Evolutionary conservation across 2,888 invertebrate genomes (phyloP).

Genomic region (Heteromyza rotundicornis): DNA sequence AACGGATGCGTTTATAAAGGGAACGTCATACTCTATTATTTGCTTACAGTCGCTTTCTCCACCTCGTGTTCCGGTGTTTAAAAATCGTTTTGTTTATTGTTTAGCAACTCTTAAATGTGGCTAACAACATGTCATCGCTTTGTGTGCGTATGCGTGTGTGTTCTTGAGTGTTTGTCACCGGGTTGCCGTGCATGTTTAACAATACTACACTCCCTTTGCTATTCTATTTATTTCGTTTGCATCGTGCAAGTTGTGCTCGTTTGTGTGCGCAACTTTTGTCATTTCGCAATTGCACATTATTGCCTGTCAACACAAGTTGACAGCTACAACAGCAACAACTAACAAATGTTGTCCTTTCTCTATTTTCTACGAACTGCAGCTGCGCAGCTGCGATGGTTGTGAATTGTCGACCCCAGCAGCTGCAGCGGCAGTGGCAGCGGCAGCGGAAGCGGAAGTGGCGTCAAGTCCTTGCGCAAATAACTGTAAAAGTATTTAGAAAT

Average conservation of each 20-base stretch:
- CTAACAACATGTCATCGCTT: too few relatives aligned
- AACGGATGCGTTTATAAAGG: not conserved
- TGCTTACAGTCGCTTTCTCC: not conserved
- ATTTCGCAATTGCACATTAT: constrained; percentile 2
- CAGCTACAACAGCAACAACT: not conserved
- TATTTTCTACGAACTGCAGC: too few relatives aligned
- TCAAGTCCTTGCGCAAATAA: not conserved
- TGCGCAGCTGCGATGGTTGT: too few relatives aligned
- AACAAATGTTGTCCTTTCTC: too few relatives aligned
- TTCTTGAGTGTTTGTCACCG: too few relatives aligned
- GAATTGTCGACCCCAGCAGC: not conserved
- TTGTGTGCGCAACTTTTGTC: not conserved
- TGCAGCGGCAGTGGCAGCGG: too few relatives aligned
- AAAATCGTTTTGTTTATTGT: too few relatives aligned
- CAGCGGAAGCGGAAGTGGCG: not conserved
- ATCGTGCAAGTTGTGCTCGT: not conserved
- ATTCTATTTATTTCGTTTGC: not conserved
- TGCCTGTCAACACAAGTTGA: not conserved
- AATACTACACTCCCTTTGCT: not conserved
- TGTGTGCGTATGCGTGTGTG: too few relatives aligned
- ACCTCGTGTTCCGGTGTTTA: not conserved
- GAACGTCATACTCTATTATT: not conserved
- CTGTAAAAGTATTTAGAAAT: constrained; percentile 2
- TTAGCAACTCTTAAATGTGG: too few relatives aligned
- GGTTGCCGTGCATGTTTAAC: not conserved